Conservation (phyloP, 2,888 invertebrate genomes). For the Eupithecia pulchellata region DNA sequence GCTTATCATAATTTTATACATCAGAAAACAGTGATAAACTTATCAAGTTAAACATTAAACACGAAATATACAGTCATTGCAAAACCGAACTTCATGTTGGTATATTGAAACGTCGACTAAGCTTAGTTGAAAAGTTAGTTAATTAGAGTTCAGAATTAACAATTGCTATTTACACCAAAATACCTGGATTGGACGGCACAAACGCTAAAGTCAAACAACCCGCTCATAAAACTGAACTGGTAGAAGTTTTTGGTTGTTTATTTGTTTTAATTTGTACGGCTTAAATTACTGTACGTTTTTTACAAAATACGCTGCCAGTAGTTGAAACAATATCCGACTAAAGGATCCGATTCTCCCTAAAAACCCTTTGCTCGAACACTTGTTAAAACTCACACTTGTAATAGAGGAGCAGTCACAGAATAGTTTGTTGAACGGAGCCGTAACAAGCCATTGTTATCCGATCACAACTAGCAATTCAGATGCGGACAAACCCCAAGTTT, state of each 20-base stretch:
- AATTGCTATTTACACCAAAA: constrained; percentile 8
- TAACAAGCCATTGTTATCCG: constrained; percentile 21
- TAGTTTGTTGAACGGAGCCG: constrained; percentile 10
- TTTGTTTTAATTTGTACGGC: constrained; percentile 3
- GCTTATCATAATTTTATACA: no score
- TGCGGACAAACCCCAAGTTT: constrained; percentile 8
- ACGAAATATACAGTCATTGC: neutral
- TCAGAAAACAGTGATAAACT: neutral
- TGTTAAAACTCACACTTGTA: neutral
- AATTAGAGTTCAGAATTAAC: constrained; percentile 17
- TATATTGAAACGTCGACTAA: neutral
- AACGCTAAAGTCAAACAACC: constrained; percentile 21
- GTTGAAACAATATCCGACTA: neutral
- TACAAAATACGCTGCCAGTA: neutral
- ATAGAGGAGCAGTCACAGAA: neutral
- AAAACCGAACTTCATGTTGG: neutral
- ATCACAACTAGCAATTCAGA: constrained; percentile 17
- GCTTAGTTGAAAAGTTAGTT: constrained; percentile 10
- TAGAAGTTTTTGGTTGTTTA: constrained; percentile 2
- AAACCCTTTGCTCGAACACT: neutral
- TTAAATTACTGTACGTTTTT: neutral
- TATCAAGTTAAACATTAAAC: constrained; percentile 6
- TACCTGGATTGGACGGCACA: constrained; percentile 3
- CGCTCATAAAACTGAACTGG: constrained; percentile 20
- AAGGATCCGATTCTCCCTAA: no score